phyloP scores from a whole-genome alignment of 2,797 vertebrate species.

The Micrastur ruficollis region DNA sequence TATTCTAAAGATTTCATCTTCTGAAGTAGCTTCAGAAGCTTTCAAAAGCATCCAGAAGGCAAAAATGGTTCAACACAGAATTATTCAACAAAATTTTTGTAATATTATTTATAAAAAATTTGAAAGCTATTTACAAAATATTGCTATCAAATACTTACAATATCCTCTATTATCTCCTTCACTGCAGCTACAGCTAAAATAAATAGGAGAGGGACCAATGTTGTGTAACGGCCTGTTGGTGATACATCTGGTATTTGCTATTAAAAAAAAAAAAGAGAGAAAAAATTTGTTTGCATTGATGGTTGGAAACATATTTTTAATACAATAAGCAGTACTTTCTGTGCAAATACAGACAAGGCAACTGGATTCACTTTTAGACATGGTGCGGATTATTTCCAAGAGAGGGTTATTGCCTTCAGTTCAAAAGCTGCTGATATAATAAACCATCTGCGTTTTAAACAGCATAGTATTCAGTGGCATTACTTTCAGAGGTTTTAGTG shows the following conservation, averaged over 20 bases:
- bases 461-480: neutral
- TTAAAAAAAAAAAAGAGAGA: neutral
- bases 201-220: slow-evolving; percentile 94
- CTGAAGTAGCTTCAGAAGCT: neutral
- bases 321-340: neutral
- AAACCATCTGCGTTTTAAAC: neutral
- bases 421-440: neutral
- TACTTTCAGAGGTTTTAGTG: neutral
- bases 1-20: neutral
- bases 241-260: slow-evolving; percentile 99
- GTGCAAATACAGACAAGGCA: neutral
- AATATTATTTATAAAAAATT: neutral
- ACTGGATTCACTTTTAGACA: neutral
- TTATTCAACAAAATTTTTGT: neutral
- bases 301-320: neutral
- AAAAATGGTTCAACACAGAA: neutral
- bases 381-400: neutral
- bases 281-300: neutral
- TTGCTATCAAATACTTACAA: slow-evolving; percentile 83
- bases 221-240: slow-evolving; percentile 96
- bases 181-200: slow-evolving; percentile 97
- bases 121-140: neutral
- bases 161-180: slow-evolving; percentile 97
- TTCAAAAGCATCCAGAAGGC: neutral
- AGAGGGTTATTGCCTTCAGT: neutral